These are phyloP conservation scores for Acleris holmiana DNA, from an alignment of 2,888 invertebrate species.

Conservation along the genomic window DNA sequence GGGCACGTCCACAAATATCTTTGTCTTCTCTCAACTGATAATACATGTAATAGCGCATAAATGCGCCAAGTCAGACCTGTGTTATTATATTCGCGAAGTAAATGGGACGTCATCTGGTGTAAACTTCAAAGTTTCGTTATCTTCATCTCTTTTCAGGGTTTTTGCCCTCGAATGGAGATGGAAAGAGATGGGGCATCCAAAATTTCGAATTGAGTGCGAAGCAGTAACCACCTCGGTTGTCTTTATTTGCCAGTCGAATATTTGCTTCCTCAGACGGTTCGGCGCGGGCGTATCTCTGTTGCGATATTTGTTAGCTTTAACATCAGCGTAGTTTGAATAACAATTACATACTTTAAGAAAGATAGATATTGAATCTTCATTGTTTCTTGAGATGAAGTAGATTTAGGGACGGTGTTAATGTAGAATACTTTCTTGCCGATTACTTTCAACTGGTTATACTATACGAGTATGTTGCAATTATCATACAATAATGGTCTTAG, in stretches of 20 bases:
- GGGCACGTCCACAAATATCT: too few species aligned
- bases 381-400: not conserved
- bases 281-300: conserved; percentile 22
- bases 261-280: conserved; percentile 21
- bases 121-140: too few species aligned
- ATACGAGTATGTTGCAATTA: too few species aligned
- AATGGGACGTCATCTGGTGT: conserved; percentile 21
- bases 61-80: conserved; percentile 5
- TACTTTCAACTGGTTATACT: too few species aligned
- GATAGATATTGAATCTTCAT: not conserved
- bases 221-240: not conserved
- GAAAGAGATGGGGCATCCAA: too few species aligned
- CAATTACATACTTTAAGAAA: not conserved
- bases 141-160: too few species aligned
- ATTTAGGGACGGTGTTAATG: too few species aligned
- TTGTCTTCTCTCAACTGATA: too few species aligned
- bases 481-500: too few species aligned
- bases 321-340: conserved; percentile 21
- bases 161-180: too few species aligned
- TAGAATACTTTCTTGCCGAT: too few species aligned
- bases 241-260: conserved; percentile 34
- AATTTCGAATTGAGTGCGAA: too few species aligned
- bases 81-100: conserved; percentile 17
- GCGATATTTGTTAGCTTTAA: conserved; percentile 11
- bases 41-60: not conserved